Evolutionary conservation across 1,140 invertebrate species (phyloP), one percentile per base, ranked within the genome.

Genomic region (Andricus grossulariae): DNA sequence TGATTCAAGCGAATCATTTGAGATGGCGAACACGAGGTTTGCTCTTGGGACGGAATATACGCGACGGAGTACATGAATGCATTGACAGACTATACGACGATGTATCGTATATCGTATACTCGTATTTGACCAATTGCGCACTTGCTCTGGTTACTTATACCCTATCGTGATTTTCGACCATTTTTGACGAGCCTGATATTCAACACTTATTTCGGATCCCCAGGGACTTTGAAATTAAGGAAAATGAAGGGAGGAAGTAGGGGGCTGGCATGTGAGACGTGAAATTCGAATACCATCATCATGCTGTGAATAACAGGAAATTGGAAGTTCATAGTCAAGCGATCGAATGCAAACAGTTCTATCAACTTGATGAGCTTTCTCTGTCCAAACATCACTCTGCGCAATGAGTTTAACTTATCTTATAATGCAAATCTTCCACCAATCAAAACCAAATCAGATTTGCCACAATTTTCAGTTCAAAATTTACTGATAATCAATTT

Each of bases 21-120:
- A 66, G 60, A 66, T 66, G 60, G 60, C 60, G 21, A 66, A 25
- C 60, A 25, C 60, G 60, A 66, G 60, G 60, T 66, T 66, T 66
- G 16, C 60, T 39, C 60, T 32, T 32, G 60, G 60, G 60, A 66
- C 25, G 5, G 25, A 66, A 66, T 66, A 66, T 66, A 39, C 60
- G 21, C 60, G 60, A 66, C 60, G 60, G 60, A 66, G 45, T 66
- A 66, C 60, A 66, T 66, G 60, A 66, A 66, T 66, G 45, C 45
- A 66, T 66, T 66, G 60, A 21, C 60, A 66, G 39, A 66, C 60
- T 66, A 66, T 32, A 39, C 32, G 39, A 66, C 25, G n/a, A 45
- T 45, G 32, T 66, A 66, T 66, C n/a, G n/a, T 13, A 66, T 18
- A 25, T 32, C 4, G 60, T n/a, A 66, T 55, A 4, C 2, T 45